Conservation (phyloP, 2,113 vertebrate genomes). For the Mungos mungo region DNA sequence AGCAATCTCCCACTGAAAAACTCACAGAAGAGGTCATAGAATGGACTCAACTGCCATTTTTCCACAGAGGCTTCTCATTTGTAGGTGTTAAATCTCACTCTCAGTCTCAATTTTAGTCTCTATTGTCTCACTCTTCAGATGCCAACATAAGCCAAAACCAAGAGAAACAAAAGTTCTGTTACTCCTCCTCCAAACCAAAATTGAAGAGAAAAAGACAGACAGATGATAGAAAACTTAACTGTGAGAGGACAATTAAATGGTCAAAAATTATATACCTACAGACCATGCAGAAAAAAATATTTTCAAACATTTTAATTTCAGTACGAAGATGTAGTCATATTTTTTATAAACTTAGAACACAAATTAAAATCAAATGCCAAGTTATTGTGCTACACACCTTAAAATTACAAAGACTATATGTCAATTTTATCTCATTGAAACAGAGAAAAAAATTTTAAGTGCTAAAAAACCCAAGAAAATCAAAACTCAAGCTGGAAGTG, state of each 20-base stretch:
- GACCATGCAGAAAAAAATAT: background rate
- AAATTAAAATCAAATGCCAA: constrained; percentile 22
- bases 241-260: background rate
- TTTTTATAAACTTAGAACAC: constrained; percentile 19
- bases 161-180: constrained; percentile 19
- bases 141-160: background rate
- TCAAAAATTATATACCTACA: background rate
- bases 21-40: background rate
- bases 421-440: background rate
- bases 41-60: background rate
- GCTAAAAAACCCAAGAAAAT: background rate
- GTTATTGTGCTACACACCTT: background rate
- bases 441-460: background rate
- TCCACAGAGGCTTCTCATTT: background rate
- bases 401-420: background rate
- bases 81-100: background rate
- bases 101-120: constrained; percentile 1
- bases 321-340: background rate
- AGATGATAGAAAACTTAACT: background rate
- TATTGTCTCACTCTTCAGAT: background rate
- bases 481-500: background rate
- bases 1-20: background rate
- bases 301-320: constrained; percentile 12
- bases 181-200: background rate
- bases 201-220: background rate